These are phyloP conservation scores for Silvanus unidentatus DNA, from an alignment of 2,888 invertebrate genomes.

Conservation along the genomic window DNA sequence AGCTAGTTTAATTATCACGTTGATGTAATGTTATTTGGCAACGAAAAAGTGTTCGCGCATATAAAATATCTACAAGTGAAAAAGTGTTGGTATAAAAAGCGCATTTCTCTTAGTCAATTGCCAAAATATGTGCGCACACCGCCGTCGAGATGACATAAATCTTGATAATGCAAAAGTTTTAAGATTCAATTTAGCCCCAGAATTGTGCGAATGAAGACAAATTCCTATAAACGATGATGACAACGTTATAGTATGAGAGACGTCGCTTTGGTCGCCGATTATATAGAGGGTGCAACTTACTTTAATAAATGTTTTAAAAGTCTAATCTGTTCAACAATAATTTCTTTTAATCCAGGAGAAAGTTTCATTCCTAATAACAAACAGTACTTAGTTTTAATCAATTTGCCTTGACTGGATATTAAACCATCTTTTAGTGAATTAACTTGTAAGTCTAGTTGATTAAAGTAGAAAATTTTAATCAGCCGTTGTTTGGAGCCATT, in stretches of 20 bases:
- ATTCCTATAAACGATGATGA: constrained; percentile 24
- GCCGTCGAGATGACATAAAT: constrained; percentile 35
- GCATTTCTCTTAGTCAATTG: constrained; percentile 31
- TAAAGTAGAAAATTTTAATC: too few species aligned
- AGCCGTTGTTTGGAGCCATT: too few species aligned
- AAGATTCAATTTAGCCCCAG: constrained; percentile 36
- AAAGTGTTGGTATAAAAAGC: constrained; percentile 7
- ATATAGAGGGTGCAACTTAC: background rate
- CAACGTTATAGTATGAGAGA: constrained; percentile 6
- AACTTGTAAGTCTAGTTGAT: too few species aligned
- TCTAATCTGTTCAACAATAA: constrained; percentile 13
- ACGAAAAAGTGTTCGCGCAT: too few species aligned
- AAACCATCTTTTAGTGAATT: too few species aligned
- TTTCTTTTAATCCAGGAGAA: constrained; percentile 8
- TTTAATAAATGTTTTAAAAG: constrained; percentile 9
- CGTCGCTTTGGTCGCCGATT: background rate
- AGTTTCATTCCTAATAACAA: too few species aligned
- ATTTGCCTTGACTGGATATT: too few species aligned
- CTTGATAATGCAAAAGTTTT: constrained; percentile 40
- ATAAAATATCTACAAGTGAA: too few species aligned
- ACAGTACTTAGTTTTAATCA: too few species aligned
- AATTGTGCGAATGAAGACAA: constrained; percentile 34
- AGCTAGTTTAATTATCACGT: too few species aligned
- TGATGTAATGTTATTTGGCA: too few species aligned
- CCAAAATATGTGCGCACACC: constrained; percentile 30